Evolutionary conservation across 2,888 invertebrate species (phyloP), one percentile per base, ranked within the genome.

Genomic region (Galerucella calmariensis): DNA sequence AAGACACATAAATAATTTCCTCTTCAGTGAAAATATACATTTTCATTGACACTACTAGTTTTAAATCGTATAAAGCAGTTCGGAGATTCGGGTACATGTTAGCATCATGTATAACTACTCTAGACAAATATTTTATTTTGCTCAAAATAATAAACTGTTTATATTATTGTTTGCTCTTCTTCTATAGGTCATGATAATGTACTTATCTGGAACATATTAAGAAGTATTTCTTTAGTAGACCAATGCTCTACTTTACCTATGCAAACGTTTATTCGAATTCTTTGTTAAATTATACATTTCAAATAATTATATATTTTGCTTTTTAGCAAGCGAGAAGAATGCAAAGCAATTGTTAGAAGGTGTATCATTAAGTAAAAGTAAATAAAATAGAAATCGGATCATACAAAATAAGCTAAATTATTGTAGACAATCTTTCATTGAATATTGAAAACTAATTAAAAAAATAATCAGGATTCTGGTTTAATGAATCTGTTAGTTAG

Each of bases 51-150:
- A 70, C 10, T 69, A 65, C 68, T 67, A 75, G 24, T 58, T 71
- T 46, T 48, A 58, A 72, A 72, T 46, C 53, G 65, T 58, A 24
- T 70, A 69, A 72, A 72, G 69, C 73, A 69, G 85, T 85, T 85
- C 85, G 85, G 85, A 83, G 79, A 84, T 81, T 81, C 85, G 85
- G 85, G 85, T 85, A 85, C 83, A 81, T 70, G 78, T 82, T 79
- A 81, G 81, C 82, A 83, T 62, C 82, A 83, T 62, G 41, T 81
- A 80, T 76, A 69, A 20, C 20, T 20, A 20, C 20, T 61, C 53
- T 77, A 75, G 78, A 74, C 62, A 58, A 75, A 48, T 66, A 62
- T 74, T 72, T 74, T 72, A 74, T 77, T 77, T 71, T 58, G 67
- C 72, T 69, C 41, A 61, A 20, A 70, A 71, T 35, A 65, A 67